Percentiles rank a stretch among this genome's conserved stretches.
Conservation (phyloP, 2,113 vertebrate species). For the Rutilus rutilus region DNA sequence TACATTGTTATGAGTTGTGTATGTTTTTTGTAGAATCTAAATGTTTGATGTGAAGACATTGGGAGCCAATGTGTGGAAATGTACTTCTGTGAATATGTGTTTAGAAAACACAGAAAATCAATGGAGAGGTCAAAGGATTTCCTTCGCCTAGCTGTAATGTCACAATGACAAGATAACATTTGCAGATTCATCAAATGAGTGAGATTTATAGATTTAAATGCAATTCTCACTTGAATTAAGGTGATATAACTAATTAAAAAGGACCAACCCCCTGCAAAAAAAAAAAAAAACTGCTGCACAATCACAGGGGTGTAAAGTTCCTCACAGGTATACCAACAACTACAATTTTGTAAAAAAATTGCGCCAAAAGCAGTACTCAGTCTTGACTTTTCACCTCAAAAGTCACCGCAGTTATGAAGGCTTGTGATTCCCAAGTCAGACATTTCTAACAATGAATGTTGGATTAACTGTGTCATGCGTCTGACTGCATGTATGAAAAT, state of each 20-base stretch:
- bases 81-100: conserved; percentile 2
- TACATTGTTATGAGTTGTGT: neutral
- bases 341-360: neutral
- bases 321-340: neutral
- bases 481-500: neutral
- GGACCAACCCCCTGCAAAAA: neutral
- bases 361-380: neutral
- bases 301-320: neutral
- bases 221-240: neutral
- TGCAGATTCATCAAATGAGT: neutral
- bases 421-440: neutral
- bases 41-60: conserved; percentile 18
- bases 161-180: neutral
- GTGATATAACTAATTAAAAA: neutral
- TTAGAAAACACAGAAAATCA: conserved; percentile 17
- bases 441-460: neutral
- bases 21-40: neutral
- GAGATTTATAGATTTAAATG: neutral
- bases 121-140: neutral
- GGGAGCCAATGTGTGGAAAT: neutral
- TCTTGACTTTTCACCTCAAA: neutral
- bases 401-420: neutral
- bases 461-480: neutral
- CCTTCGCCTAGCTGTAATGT: neutral
- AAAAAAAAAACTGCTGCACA: neutral